Evolutionary conservation across 2,113 vertebrate genomes (phyloP).

Genomic region (Ascaphus truei): DNA sequence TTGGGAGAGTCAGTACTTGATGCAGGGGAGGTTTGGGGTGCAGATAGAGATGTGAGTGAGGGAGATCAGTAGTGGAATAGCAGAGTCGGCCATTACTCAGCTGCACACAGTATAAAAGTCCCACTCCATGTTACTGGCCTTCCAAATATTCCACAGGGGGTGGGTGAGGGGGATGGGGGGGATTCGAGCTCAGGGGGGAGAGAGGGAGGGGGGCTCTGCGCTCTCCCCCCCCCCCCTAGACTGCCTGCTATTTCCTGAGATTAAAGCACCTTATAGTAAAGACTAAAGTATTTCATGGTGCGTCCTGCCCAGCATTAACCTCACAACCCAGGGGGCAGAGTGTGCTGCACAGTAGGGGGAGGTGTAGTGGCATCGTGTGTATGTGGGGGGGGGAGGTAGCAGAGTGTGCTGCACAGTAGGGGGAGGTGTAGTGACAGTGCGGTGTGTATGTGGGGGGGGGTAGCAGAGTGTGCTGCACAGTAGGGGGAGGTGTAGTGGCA

Average conservation of each 20-base stretch:
- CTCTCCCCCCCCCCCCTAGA: conserved; percentile 10
- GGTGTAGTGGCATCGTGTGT: neutral
- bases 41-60: no score
- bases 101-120: no score
- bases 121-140: no score
- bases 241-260: conserved; percentile 36
- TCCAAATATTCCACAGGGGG: neutral
- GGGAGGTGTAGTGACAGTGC: neutral
- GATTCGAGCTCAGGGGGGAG: neutral
- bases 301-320: conserved; percentile 4
- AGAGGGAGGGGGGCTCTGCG: neutral
- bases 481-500: no score
- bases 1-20: no score
- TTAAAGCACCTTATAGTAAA: conserved; percentile 34
- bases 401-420: neutral
- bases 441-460: no score
- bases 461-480: no score
- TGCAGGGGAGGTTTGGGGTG: no score
- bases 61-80: no score
- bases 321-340: neutral
- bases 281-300: conserved; percentile 27
- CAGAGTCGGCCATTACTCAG: no score
- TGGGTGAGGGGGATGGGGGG: neutral
- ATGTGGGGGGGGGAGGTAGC: neutral
- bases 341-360: neutral